Base-by-base conservation (phyloP, 2,113 vertebrate genomes). In the Petrocephalus zakoni region DNA sequence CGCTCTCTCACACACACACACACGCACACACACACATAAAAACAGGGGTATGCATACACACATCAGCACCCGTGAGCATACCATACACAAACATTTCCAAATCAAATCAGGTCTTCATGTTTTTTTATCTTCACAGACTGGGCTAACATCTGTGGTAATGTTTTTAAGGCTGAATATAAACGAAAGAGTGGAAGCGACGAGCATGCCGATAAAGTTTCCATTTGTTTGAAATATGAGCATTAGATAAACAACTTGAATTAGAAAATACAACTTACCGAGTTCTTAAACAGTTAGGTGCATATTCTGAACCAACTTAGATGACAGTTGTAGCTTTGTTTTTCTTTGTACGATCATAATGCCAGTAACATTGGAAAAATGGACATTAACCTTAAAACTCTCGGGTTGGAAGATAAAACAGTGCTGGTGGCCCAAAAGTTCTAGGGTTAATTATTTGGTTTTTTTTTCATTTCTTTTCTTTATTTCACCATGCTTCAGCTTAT, bases 291-390 rank as follows among this genome's bases (percentile, higher is more conserved):
- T 58, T 64, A 87, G 86, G 86, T 61, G 86, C 86, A 87, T 87
- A 87, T 87, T 87, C 86, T 98, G 98, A 97, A 98, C 98, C 98
- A 99, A 99, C 98, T 99, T 99, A 99, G 98, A 99, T 99, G 98
- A 96, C 98, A 99, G 98, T 99, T 99, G 98, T 95, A 96, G 97
- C 97, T 96, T 97, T 93, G 93, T 90, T 93, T 94, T 95, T 90
- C 94, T 93, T 94, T 92, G 92, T 96, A 95, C 94, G 94, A 97
- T 98, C 97, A 98, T 98, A 96, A 96, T 92, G 98, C 98, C 98
- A 94, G 98, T 97, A 99, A 99, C 98, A 99, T 97, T 95, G 89
- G 93, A 90, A 90, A 90, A 93, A 93, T 29, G 88, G 92, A 91
- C 87, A 94, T 95, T 94, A 95, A 95, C 95, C 11, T 89, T 93